Percentiles rank a stretch among this genome's conserved stretches.
Conservation (phyloP, 2,113 vertebrate species). For the Lamprologus ornatipinnis region DNA sequence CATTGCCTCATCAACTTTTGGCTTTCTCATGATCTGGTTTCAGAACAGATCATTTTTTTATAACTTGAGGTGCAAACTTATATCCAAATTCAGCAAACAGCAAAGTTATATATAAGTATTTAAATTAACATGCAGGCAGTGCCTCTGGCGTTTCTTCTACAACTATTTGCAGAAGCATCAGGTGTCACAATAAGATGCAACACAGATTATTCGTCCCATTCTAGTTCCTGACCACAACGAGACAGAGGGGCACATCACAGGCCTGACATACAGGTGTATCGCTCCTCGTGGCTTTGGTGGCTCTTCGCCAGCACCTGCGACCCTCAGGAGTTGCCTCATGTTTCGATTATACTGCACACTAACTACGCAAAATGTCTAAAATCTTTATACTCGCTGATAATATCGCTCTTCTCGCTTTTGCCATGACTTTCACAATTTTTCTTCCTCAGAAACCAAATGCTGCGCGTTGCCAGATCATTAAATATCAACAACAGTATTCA, state of each 20-base stretch:
- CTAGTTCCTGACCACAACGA: not conserved
- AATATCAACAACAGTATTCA: not conserved
- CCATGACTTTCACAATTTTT: not conserved
- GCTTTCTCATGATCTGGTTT: not conserved
- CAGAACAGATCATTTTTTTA: not conserved
- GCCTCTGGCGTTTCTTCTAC: not conserved
- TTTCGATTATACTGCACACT: not conserved
- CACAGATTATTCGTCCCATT: not conserved
- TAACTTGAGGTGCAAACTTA: not conserved
- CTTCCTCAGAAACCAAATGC: not conserved
- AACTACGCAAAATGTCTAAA: not conserved
- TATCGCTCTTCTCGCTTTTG: not conserved
- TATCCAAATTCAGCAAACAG: not conserved
- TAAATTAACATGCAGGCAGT: not conserved
- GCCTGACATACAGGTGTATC: not conserved
- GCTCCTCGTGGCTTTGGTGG: not conserved
- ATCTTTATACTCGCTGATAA: not conserved
- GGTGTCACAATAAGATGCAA: not conserved
- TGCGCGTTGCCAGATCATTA: not conserved
- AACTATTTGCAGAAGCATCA: not conserved
- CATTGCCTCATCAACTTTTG: not conserved
- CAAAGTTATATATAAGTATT: not conserved
- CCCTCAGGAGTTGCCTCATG: not conserved
- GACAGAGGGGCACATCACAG: not conserved
- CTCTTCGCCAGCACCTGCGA: not conserved